Conservation (phyloP, 2,113 vertebrate genomes). For the Leptodactylus fuscus region DNA sequence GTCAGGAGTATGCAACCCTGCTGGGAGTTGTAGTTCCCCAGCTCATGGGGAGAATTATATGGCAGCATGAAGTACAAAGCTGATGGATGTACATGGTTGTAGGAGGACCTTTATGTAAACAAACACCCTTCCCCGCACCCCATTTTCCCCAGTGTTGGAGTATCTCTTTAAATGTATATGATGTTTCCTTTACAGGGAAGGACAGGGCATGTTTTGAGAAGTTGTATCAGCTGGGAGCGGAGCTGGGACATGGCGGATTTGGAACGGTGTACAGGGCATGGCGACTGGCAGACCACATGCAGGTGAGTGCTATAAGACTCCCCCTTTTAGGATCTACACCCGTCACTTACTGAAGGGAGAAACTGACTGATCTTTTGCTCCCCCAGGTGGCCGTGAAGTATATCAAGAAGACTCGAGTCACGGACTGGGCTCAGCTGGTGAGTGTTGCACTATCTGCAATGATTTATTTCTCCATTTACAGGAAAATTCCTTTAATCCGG, state of each 20-base stretch:
- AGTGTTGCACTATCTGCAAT: constrained; percentile 56
- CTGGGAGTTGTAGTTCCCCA: not conserved
- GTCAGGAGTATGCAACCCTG: too few species aligned
- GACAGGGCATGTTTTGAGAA: constrained; percentile 76
- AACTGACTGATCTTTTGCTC: constrained; percentile 32
- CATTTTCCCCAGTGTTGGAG: not conserved
- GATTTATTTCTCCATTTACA: too few species aligned
- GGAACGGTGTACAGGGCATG: constrained; percentile 78
- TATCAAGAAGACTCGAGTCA: constrained; percentile 76
- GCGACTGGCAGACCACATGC: constrained; percentile 74
- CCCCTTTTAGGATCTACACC: not conserved
- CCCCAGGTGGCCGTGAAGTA: constrained; percentile 86
- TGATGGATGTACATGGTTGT: too few species aligned
- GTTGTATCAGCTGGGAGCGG: constrained; percentile 70
- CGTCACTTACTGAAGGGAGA: not conserved
- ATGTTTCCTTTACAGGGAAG: constrained; percentile 63
- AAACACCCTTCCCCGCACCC: not conserved
- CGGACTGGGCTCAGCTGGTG: constrained; percentile 81
- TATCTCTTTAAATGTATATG: not conserved
- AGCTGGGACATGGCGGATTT: constrained; percentile 81
- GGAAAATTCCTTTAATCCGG: too few species aligned
- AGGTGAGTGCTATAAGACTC: constrained; percentile 66
- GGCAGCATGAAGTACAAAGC: too few species aligned
- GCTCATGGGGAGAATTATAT: not conserved
- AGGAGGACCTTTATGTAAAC: not conserved